A percentile compares a stretch with the other conserved stretches of the same genome.
Conservation (phyloP, 2,113 vertebrate species). For the Lampris megalopsis region DNA sequence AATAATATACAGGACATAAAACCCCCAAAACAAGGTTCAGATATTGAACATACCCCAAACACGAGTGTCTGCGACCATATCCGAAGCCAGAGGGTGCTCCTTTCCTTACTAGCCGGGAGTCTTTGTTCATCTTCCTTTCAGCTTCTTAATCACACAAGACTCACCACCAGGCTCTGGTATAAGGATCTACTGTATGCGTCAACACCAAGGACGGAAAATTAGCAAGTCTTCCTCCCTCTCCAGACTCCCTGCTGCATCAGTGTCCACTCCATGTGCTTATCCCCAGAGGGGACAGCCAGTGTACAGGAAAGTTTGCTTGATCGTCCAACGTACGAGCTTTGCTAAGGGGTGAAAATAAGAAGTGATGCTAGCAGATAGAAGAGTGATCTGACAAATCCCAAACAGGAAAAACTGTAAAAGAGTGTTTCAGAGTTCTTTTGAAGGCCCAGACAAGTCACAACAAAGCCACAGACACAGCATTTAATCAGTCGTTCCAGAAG, state of each 20-base stretch:
- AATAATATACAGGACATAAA: background rate
- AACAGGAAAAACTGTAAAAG: constrained; percentile 17
- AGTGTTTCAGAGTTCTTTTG: constrained; percentile 48
- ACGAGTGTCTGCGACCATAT: constrained; percentile 78
- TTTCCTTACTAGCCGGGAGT: constrained; percentile 64
- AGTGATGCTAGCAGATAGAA: constrained; percentile 26
- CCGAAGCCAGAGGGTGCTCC: constrained; percentile 58
- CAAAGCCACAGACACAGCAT: constrained; percentile 29
- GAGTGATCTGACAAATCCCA: constrained; percentile 28
- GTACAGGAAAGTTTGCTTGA: background rate
- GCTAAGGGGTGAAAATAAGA: constrained; percentile 32
- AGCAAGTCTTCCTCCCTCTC: constrained; percentile 2
- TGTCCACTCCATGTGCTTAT: constrained; percentile 24
- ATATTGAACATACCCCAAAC: constrained; percentile 75
- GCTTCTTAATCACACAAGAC: constrained; percentile 31
- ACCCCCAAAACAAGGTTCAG: background rate
- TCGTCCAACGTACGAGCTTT: no score
- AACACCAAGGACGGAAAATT: background rate
- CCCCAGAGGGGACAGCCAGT: background rate
- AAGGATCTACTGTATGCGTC: background rate
- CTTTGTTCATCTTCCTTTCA: constrained; percentile 74
- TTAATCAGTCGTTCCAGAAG: constrained; percentile 36
- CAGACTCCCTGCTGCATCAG: constrained; percentile 4
- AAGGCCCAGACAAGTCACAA: constrained; percentile 54
- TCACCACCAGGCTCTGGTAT: constrained; percentile 1